Percentiles rank a stretch among this genome's conserved stretches.
phyloP scores from a whole-genome alignment of 2,113 vertebrate species.

The Carassius auratus region DNA sequence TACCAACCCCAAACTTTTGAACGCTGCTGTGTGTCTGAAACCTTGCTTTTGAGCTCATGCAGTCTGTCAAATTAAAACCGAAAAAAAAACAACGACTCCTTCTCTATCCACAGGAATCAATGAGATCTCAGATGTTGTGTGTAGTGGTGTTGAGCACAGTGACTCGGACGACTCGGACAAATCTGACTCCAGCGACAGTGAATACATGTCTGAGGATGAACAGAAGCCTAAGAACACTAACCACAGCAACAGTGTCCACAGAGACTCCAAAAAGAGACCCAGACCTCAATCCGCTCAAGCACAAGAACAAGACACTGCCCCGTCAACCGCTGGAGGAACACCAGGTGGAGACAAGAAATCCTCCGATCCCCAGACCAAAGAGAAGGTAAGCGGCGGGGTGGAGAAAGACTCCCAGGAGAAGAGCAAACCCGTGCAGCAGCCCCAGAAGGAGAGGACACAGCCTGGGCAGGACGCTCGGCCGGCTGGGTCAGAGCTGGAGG shows the following conservation, averaged over 20 bases:
- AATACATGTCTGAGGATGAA: slow-evolving; percentile 89
- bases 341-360: slow-evolving; percentile 77
- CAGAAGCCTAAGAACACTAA: slow-evolving; percentile 86
- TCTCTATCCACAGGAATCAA: slow-evolving; percentile 84
- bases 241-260: slow-evolving; percentile 83
- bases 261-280: slow-evolving; percentile 77
- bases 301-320: slow-evolving; percentile 81
- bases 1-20: background rate
- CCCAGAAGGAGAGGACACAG: slow-evolving; percentile 82
- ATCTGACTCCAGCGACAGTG: slow-evolving; percentile 93
- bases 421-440: slow-evolving; percentile 74
- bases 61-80: background rate
- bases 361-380: slow-evolving; percentile 74
- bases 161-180: slow-evolving; percentile 97
- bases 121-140: slow-evolving; percentile 94
- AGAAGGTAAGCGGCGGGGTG: slow-evolving; percentile 75
- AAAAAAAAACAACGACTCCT: background rate
- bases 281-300: slow-evolving; percentile 64
- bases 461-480: slow-evolving; percentile 82
- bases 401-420: slow-evolving; percentile 87
- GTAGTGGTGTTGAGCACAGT: slow-evolving; percentile 90
- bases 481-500: slow-evolving; percentile 72
- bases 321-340: slow-evolving; percentile 63
- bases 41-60: background rate
- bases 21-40: background rate